phyloP scores from a whole-genome alignment of 2,888 invertebrate species.

The Rhabditoides inermis region DNA sequence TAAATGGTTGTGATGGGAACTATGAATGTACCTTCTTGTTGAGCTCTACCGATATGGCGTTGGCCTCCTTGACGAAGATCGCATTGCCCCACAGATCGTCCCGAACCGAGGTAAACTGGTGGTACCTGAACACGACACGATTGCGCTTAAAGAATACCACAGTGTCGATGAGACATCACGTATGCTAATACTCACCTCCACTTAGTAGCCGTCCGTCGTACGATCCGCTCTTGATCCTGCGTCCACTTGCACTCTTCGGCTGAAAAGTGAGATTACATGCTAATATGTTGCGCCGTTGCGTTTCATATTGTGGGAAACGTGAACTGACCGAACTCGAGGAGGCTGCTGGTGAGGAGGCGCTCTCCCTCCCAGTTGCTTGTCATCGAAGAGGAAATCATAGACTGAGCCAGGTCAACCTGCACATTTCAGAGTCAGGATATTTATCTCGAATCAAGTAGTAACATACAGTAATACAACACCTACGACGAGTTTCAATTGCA shows the following conservation, averaged over 20 bases:
- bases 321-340: slow-evolving; percentile 28
- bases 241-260: slow-evolving; percentile 85
- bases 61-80: slow-evolving; percentile 97
- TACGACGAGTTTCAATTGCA: too few species aligned
- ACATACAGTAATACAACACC: too few species aligned
- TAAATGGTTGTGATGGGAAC: neutral
- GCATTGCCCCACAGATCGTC: slow-evolving; percentile 99
- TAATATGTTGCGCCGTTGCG: neutral
- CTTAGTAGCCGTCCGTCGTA: slow-evolving; percentile 89
- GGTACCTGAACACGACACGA: slow-evolving; percentile 61
- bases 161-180: slow-evolving; percentile 8
- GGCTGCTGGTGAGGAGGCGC: slow-evolving; percentile 41
- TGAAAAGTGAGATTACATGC: slow-evolving; percentile 11
- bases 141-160: neutral
- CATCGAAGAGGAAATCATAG: slow-evolving; percentile 48
- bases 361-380: slow-evolving; percentile 51
- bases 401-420: slow-evolving; percentile 67
- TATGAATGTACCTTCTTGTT: slow-evolving; percentile 81
- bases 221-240: slow-evolving; percentile 84
- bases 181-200: slow-evolving; percentile 65
- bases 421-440: too few species aligned
- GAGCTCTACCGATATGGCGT: slow-evolving; percentile 96
- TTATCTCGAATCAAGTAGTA: too few species aligned
- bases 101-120: slow-evolving; percentile 84
- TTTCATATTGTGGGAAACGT: neutral